These are phyloP conservation scores for Paramisgurnus dabryanus DNA, from an alignment of 2,113 vertebrate species.

Conservation along the genomic window DNA sequence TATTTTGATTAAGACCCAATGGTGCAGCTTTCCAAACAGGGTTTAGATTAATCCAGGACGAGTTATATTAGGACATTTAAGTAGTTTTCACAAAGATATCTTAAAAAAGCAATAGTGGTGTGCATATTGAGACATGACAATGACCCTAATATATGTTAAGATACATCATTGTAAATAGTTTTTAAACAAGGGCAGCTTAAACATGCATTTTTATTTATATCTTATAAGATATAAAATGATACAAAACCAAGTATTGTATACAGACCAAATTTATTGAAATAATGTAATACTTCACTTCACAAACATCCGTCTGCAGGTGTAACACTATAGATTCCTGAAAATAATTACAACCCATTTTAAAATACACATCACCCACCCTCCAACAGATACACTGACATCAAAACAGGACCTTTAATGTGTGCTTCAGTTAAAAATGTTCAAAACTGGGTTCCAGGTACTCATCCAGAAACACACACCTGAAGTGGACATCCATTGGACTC, in stretches of 20 bases:
- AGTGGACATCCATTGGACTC: slow-evolving; percentile 28
- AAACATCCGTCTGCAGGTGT: slow-evolving; percentile 65
- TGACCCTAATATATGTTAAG: too few relatives aligned
- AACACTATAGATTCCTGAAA: slow-evolving; percentile 61
- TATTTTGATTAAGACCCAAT: neutral
- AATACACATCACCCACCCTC: slow-evolving; percentile 40
- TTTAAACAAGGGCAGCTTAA: too few relatives aligned
- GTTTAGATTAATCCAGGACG: too few relatives aligned
- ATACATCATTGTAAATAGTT: too few relatives aligned
- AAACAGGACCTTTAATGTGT: slow-evolving; percentile 32
- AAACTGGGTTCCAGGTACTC: slow-evolving; percentile 7
- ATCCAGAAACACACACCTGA: neutral
- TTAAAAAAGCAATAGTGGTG: too few relatives aligned
- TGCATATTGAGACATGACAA: too few relatives aligned
- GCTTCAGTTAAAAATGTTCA: slow-evolving; percentile 49
- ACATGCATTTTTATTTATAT: too few relatives aligned
- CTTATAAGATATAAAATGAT: neutral
- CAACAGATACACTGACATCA: slow-evolving; percentile 17
- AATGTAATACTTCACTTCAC: slow-evolving; percentile 71
- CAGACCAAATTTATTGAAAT: slow-evolving; percentile 76
- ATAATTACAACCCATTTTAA: slow-evolving; percentile 58
- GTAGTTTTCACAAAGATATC: too few relatives aligned
- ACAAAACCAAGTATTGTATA: slow-evolving; percentile 53
- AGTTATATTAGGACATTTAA: too few relatives aligned
- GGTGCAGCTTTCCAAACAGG: too few relatives aligned